These are phyloP conservation scores for Leptinotarsa juncta DNA, from an alignment of 2,888 invertebrate species.

Conservation along the genomic window DNA sequence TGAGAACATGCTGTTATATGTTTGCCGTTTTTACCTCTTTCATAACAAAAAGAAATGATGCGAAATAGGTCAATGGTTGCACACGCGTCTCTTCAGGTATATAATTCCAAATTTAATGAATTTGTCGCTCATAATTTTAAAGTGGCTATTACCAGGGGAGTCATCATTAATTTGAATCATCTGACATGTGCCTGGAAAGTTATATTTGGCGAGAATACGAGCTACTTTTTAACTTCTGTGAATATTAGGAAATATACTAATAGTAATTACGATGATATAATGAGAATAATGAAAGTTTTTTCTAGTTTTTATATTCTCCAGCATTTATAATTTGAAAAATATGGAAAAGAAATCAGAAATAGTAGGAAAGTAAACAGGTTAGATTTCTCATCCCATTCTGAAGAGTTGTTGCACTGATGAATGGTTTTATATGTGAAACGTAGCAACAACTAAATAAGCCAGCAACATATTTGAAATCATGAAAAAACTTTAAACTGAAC, in stretches of 20 bases:
- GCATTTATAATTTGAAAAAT: too few species aligned
- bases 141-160: slow-evolving; percentile 28
- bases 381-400: too few species aligned
- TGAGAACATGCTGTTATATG: slow-evolving; percentile 39
- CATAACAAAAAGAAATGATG: slow-evolving; percentile 44
- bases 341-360: too few species aligned
- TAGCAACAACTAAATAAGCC: too few species aligned
- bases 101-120: slow-evolving; percentile 42
- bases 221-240: neutral
- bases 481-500: too few species aligned
- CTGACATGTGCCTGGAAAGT: slow-evolving; percentile 30
- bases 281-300: too few species aligned
- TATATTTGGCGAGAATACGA: neutral
- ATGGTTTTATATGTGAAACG: too few species aligned
- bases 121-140: slow-evolving; percentile 25
- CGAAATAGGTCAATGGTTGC: slow-evolving; percentile 51
- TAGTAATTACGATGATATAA: neutral
- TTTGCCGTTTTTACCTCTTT: slow-evolving; percentile 48
- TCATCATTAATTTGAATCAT: slow-evolving; percentile 28
- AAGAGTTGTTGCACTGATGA: too few species aligned
- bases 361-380: too few species aligned
- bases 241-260: neutral
- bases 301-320: too few species aligned
- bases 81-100: slow-evolving; percentile 45
- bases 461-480: too few species aligned